Base-by-base conservation (phyloP, 2,888 invertebrate genomes). In the Leptinotarsa juncta region DNA sequence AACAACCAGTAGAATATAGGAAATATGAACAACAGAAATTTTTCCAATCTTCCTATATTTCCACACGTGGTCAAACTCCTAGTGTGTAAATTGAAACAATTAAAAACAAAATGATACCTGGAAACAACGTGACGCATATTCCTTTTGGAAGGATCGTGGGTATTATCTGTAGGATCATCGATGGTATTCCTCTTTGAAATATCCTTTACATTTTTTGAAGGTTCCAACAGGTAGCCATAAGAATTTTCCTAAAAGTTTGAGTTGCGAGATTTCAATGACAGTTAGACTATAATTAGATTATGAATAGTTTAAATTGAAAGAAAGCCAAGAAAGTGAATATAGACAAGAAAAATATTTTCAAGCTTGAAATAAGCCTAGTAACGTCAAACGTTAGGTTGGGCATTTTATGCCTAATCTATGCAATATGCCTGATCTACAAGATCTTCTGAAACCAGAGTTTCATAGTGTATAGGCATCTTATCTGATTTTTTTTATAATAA, bases 151-250 rank as follows among this genome's bases (percentile, higher is more conserved):
- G 78, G 74, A 88, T 81, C 76, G 65, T 74, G 74, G 20, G 76
- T 62, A 42, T 77, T 74, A 62, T 85, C 85, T n/a, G 82, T 82
- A 3, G 84, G 84, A 79, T 85, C 88, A 78, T 88, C 88, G 49
- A 85, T 83, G 14, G 86, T 85, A 78, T 85, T 88, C 80, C 88
- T 87, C 74, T 90, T 90, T 65, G 87, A 86, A 78, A 87, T 86
- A 81, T 89, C 91, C 77, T 91, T 85, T 20, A 79, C 78, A 1
- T 80, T 89, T 77, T 90, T 91, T 23, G 96, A 74, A 68, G 96
- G 95, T 71, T 94, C 92, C 79, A 97, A 89, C 75, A 97, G 89
- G 85, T 95, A 94, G 53, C 95, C 95, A 88, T 97, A 97, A 20
- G 97, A 97, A 82, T 96, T 92, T 88, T 97, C 96, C 94, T 94